A percentile compares a stretch with the other conserved stretches of the same genome.
These are phyloP conservation scores for Macrosiphum euphorbiae DNA, from an alignment of 2,888 invertebrate genomes.

Conservation along the genomic window DNA sequence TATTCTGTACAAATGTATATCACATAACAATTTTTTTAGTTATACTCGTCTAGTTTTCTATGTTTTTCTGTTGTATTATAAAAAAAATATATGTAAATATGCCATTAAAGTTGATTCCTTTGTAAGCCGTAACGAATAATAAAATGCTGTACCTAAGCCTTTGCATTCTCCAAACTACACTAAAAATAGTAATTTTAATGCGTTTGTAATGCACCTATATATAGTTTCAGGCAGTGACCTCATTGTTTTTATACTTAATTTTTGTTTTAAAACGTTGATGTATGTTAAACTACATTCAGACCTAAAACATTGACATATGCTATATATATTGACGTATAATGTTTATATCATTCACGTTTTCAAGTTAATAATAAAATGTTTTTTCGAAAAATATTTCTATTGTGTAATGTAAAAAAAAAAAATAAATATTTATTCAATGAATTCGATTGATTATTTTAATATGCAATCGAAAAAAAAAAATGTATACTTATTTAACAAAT, in stretches of 20 bases:
- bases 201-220: neutral
- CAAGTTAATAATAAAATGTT: neutral
- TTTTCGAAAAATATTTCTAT: neutral
- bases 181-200: conserved; percentile 3
- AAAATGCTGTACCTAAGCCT: no score
- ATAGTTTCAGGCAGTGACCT: neutral
- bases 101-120: neutral
- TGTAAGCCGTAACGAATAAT: neutral
- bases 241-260: neutral
- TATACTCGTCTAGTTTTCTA: neutral
- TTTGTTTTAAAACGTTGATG: neutral
- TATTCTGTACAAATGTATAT: neutral
- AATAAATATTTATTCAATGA: neutral
- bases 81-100: neutral
- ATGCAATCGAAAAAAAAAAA: neutral
- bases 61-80: neutral
- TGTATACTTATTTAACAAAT: neutral
- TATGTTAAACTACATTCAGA: neutral
- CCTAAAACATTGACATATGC: neutral
- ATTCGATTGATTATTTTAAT: no score
- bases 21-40: neutral
- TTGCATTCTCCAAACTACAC: neutral
- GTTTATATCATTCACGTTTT: neutral
- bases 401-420: neutral
- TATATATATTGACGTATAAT: neutral